phyloP scores from a whole-genome alignment of 2,113 vertebrate species.

The Cyprinus carpio region DNA sequence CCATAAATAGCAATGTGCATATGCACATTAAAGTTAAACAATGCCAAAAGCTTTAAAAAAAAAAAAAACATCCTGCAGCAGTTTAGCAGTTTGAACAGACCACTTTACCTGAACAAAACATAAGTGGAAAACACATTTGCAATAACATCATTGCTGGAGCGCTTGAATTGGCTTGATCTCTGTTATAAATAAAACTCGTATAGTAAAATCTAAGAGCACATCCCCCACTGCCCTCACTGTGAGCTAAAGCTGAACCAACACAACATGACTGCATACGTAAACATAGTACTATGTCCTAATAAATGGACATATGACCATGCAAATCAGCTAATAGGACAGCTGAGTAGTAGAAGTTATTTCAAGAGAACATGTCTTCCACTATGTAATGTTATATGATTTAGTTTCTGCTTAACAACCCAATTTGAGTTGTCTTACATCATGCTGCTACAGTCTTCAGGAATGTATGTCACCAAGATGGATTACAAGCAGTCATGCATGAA shows the following conservation, averaged over 20 bases:
- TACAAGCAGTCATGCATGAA: slow-evolving; percentile 28
- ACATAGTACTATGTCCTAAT: not conserved
- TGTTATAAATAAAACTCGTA: not conserved
- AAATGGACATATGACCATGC: not conserved
- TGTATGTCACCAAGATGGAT: slow-evolving; percentile 22
- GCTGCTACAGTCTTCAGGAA: slow-evolving; percentile 11
- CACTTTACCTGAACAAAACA: not conserved
- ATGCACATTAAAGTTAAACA: not conserved
- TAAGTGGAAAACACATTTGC: slow-evolving; percentile 26
- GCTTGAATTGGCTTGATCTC: not conserved
- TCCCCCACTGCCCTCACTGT: not conserved
- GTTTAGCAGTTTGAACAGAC: not conserved
- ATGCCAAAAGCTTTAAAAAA: not conserved
- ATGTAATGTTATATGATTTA: slow-evolving; percentile 10
- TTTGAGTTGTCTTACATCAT: slow-evolving; percentile 6
- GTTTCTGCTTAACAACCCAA: not conserved
- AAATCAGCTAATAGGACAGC: slow-evolving; percentile 7
- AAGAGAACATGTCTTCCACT: not conserved
- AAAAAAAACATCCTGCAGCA: not conserved
- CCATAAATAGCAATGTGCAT: not conserved
- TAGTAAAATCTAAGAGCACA: not conserved
- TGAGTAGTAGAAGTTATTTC: not conserved
- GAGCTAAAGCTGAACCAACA: not conserved
- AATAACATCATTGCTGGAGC: slow-evolving; percentile 21
- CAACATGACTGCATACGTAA: not conserved